Percentiles rank a stretch among this genome's conserved stretches.
Evolutionary conservation across 2,888 invertebrate species (phyloP).

Genomic region (Eubasilissa splendida): DNA sequence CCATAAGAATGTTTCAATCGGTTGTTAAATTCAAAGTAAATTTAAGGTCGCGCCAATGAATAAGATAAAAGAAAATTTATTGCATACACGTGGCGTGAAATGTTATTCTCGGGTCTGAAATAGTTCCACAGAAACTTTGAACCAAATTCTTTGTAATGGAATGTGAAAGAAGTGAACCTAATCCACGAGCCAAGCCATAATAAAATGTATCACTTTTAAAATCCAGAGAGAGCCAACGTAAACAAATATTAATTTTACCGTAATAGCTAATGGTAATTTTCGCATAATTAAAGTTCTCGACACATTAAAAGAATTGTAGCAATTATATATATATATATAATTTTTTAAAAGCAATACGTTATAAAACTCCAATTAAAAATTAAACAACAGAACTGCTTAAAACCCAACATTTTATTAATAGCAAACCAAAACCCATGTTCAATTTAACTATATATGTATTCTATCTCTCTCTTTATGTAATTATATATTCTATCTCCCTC

Average conservation of each 20-base stretch:
- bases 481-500: too few relatives aligned
- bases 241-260: not conserved
- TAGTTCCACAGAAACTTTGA: not conserved
- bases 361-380: too few relatives aligned
- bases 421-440: too few relatives aligned
- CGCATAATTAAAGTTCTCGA: too few relatives aligned
- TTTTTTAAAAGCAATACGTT: too few relatives aligned
- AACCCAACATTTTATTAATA: too few relatives aligned
- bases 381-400: too few relatives aligned
- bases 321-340: too few relatives aligned
- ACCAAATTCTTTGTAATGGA: not conserved
- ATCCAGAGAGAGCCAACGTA: not conserved
- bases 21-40: not conserved
- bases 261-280: not conserved
- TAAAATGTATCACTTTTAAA: not conserved
- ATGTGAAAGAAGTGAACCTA: not conserved
- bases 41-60: not conserved
- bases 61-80: not conserved
- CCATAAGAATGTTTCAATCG: conserved; percentile 6
- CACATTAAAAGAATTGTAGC: too few relatives aligned
- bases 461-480: too few relatives aligned
- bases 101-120: not conserved
- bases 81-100: not conserved
- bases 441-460: too few relatives aligned
- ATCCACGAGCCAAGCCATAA: not conserved